Base-by-base conservation (phyloP, 2,888 invertebrate genomes). In the Leptogaster cylindrica region DNA sequence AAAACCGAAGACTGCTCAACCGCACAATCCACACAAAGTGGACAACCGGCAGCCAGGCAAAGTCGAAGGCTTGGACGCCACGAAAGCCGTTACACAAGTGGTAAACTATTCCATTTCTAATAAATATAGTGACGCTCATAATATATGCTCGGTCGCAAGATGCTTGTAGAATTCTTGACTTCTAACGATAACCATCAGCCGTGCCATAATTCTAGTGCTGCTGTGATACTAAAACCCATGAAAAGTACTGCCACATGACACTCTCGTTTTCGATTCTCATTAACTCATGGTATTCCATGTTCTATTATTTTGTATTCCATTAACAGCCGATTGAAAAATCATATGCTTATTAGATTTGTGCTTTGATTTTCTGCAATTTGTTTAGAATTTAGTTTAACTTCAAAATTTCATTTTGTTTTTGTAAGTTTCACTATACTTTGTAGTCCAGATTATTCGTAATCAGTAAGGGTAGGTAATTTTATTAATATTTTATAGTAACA, bases 1-100 rank as follows among this genome's bases (percentile, higher is more conserved):
- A n/a, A n/a, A n/a, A n/a, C n/a, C n/a, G 23, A 8, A 25, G 23
- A 25, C 1, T 8, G n/a, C 2, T 18, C 31, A 18, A 20, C 50
- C 48, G 64, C 48, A 48, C 48, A 65, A 50, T 48, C 64, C 18
- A 36, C 50, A 48, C 48, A 67, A 69, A 68, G 70, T 71, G 72
- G 68, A 51, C 70, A 70, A 61, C 55, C 63, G 44, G 63, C 70
- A 70, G 69, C 71, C 68, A 70, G 73, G 69, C 71, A 70, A 68
- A 73, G 71, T 73, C 72, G 75, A 70, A 72, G 75, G 65, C 67
- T 75, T 68, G 74, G 75, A 70, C 71, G 74, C 66, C 75, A 75
- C 68, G 75, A 75, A 70, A 74, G 75, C 71, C 74, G 75, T 68
- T 75, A 75, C 66, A 75, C 75, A 71, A 75, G 75, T 71, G 75